These are phyloP conservation scores for Drosophila ohnishii DNA, from an alignment of 1,140 invertebrate species.

Conservation along the genomic window DNA sequence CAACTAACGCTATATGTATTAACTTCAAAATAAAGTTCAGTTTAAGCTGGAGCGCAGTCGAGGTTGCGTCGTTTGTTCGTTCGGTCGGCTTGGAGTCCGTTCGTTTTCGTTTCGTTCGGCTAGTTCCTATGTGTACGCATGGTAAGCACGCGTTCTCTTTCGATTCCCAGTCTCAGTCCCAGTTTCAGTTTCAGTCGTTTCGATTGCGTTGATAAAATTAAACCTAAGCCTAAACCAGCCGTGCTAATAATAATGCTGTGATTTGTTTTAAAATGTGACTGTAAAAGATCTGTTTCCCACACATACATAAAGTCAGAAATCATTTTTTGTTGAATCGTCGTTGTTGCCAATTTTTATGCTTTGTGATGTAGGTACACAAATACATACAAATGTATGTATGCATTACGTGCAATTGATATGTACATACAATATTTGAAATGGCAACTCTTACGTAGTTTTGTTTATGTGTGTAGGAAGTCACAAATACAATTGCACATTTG, in stretches of 20 bases:
- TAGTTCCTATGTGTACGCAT: conserved; percentile 69
- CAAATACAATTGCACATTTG: conserved; percentile 6
- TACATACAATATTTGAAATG: conserved; percentile 32
- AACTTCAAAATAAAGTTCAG: conserved; percentile 80
- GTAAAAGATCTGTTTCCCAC: conserved; percentile 3
- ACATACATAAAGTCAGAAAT: background rate
- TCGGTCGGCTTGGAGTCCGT: conserved; percentile 67
- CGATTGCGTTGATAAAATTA: conserved; percentile 27
- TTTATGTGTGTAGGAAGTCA: conserved; percentile 36
- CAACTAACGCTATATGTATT: conserved; percentile 59
- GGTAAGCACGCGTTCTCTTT: conserved; percentile 78
- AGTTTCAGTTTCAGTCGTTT: conserved; percentile 50
- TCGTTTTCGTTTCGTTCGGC: conserved; percentile 52
- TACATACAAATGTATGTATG: conserved; percentile 22
- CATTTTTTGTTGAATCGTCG: conserved; percentile 7
- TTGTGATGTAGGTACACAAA: conserved; percentile 25
- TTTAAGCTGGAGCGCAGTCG: conserved; percentile 79
- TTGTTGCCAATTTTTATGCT: conserved; percentile 25
- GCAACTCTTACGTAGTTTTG: conserved; percentile 45
- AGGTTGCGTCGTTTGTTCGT: conserved; percentile 76
- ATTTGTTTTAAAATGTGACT: conserved; percentile 35
- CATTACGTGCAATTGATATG: conserved; percentile 22
- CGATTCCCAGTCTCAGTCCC: conserved; percentile 36
- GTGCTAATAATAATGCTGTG: conserved; percentile 17
- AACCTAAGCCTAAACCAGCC: conserved; percentile 15